phyloP scores from a whole-genome alignment of 2,113 vertebrate genomes.

The Sebastes schlegelii region DNA sequence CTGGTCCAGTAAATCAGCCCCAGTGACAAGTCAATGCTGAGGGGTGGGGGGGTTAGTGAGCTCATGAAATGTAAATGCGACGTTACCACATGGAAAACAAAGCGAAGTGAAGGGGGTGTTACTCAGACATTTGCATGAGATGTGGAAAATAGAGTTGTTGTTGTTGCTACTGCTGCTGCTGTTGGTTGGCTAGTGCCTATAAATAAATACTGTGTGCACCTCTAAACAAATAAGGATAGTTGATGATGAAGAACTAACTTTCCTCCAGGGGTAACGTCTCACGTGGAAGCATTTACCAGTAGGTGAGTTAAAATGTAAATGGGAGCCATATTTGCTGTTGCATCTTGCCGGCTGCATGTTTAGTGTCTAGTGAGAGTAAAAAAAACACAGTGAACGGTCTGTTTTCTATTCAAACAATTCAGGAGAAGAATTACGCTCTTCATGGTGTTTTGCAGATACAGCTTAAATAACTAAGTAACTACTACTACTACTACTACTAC shows the following conservation, averaged over 20 bases:
- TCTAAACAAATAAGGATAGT: slow-evolving; percentile 33
- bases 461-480: neutral
- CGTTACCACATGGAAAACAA: slow-evolving; percentile 56
- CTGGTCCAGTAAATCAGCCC: slow-evolving; percentile 90
- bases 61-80: slow-evolving; percentile 78
- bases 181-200: slow-evolving; percentile 19
- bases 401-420: slow-evolving; percentile 9
- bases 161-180: slow-evolving; percentile 28
- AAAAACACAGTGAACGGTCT: slow-evolving; percentile 10
- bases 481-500: neutral
- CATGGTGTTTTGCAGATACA: slow-evolving; percentile 11
- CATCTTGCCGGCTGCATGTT: slow-evolving; percentile 46
- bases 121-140: slow-evolving; percentile 65
- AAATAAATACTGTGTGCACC: slow-evolving; percentile 22
- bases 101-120: slow-evolving; percentile 15
- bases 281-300: slow-evolving; percentile 77
- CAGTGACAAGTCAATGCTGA: slow-evolving; percentile 89
- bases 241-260: slow-evolving; percentile 22
- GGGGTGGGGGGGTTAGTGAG: slow-evolving; percentile 48
- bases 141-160: slow-evolving; percentile 30
- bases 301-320: slow-evolving; percentile 75
- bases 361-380: slow-evolving; percentile 26
- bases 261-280: slow-evolving; percentile 40
- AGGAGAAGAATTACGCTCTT: neutral
- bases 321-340: slow-evolving; percentile 75